Base-by-base conservation (phyloP, 2,888 invertebrate species). In the Cantharis rustica region DNA sequence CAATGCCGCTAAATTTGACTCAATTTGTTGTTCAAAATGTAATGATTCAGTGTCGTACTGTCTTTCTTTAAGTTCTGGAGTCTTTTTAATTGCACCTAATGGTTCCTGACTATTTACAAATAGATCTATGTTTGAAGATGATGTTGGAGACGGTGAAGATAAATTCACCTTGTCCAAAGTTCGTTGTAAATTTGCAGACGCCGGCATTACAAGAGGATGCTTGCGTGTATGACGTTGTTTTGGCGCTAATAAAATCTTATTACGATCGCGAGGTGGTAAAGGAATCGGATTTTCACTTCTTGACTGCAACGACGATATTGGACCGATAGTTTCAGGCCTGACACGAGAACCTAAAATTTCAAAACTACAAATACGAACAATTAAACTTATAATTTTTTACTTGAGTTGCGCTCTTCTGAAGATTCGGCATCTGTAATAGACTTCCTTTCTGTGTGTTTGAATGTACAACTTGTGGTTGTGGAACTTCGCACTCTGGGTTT, bases 181-280 rank as follows among this genome's bases (percentile, higher is more conserved):
- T 62, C 92, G 88, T 80, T 92, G 92, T 2, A 92, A 87, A 3
- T 91, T 92, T 10, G 85, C 83, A 16, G 90, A 90, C 4, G 90
- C 91, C 3, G 95, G 94, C 82, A 95, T 93, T 71, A 95, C 93
- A 61, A 96, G 88, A 0, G 96, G 95, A 89, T 95, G 94, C 85
- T 95, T 96, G 61, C 96, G 90, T 75, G 95, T 94, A 85, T 95
- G 95, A 13, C 95, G 89, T 0, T 93, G 92, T 84, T 94, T 91
- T 31, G 89, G 90, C 10, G 92, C 90, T 77, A 92, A 89, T n/a
- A 93, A 88, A 0, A 90, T 89, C 84, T 92, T 92, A 20, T 91
- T 91, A 17, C 93, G 89, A 84, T 95, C 95, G 81, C 95, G 90
- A 0, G 96, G 95, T 0, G 96, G 96, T 79, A 96, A 87, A 0